Percentiles rank a stretch among this genome's conserved stretches.
phyloP scores from a whole-genome alignment of 2,113 vertebrate species.

The Syngnathus floridae region DNA sequence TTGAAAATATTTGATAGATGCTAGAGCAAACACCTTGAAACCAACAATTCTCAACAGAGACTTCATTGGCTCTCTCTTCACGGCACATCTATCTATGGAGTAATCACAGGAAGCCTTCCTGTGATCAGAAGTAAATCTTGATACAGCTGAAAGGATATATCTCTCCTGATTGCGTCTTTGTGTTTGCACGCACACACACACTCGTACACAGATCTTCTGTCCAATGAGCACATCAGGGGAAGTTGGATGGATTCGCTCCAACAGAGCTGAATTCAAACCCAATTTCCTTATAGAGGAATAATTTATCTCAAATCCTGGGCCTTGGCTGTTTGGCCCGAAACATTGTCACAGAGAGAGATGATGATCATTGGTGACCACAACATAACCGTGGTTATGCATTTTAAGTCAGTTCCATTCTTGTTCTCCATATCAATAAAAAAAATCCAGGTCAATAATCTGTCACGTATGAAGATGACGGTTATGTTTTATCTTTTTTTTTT shows the following conservation, averaged over 20 bases:
- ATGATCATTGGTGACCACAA: conserved; percentile 14
- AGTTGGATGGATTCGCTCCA: conserved; percentile 22
- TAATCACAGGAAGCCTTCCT: not conserved
- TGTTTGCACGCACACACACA: not conserved
- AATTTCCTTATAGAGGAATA: conserved; percentile 48
- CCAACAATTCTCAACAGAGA: not conserved
- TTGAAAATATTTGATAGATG: conserved; percentile 26
- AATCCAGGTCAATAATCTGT: not conserved
- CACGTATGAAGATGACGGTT: no score
- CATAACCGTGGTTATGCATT: not conserved
- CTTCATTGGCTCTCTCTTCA: not conserved
- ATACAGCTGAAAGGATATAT: not conserved
- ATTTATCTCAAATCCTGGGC: conserved; percentile 38
- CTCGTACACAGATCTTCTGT: conserved; percentile 4
- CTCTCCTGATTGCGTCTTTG: conserved; percentile 5
- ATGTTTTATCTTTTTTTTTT: no score
- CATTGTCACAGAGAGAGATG: conserved; percentile 11
- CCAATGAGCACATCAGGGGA: conserved; percentile 23
- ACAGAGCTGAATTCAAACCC: conserved; percentile 41
- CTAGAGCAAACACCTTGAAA: not conserved
- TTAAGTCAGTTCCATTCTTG: not conserved
- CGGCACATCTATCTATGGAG: not conserved
- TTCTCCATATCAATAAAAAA: not conserved
- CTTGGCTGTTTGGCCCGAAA: conserved; percentile 8
- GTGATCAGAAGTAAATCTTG: not conserved